These are phyloP conservation scores for Lanius collurio DNA, from an alignment of 2,113 vertebrate genomes.

Conservation along the genomic window DNA sequence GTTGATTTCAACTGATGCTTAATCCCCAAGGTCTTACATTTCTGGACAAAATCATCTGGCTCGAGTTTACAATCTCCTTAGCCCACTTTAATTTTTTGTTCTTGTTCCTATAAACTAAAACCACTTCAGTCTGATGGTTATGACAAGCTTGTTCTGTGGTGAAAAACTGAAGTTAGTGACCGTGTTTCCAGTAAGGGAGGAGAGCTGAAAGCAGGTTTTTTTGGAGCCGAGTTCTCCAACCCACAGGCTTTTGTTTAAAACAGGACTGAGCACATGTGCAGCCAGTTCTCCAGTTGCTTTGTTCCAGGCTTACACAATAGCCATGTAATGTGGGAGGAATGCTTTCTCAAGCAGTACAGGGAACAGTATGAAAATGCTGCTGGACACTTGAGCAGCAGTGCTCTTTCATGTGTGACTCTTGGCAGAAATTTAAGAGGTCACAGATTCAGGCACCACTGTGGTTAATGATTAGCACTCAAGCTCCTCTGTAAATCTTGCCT, in stretches of 20 bases:
- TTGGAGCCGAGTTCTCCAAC: not conserved
- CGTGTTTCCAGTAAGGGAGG: not conserved
- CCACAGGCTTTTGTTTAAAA: not conserved
- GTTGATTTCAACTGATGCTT: not conserved
- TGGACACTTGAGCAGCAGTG: not conserved
- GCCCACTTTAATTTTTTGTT: not conserved
- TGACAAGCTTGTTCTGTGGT: not conserved
- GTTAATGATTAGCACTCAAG: not conserved
- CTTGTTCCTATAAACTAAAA: not conserved
- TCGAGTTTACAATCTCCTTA: not conserved
- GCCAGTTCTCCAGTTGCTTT: not conserved
- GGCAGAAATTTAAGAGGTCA: not conserved
- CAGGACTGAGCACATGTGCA: not conserved
- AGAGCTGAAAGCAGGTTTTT: not conserved
- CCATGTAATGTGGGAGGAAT: not conserved
- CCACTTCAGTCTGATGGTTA: not conserved
- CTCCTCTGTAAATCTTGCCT: not conserved
- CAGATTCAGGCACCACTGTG: not conserved
- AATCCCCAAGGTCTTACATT: not conserved
- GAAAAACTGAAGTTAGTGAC: not conserved
- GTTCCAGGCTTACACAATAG: not conserved
- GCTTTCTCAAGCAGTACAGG: not conserved
- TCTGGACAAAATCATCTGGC: not conserved
- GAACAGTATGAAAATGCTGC: not conserved
- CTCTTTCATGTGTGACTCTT: not conserved